Conservation (phyloP, 2,797 vertebrate genomes). For the Chiloscyllium punctatum region DNA sequence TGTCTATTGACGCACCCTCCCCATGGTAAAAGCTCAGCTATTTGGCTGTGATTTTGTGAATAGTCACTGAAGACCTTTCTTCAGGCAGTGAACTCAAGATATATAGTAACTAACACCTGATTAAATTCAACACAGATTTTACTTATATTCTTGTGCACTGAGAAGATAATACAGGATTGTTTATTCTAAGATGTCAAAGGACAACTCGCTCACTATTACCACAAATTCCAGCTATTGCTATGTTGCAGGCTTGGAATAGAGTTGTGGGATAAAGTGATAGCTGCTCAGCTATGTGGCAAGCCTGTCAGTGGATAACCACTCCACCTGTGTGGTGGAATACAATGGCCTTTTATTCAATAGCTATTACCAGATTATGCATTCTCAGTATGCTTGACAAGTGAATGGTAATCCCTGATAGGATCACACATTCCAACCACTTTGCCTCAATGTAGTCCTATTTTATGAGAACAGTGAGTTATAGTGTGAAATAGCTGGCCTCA, state of each 20-base stretch:
- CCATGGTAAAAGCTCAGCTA: no score
- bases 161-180: not conserved
- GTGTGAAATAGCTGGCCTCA: not conserved
- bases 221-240: not conserved
- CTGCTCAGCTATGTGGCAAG: not conserved
- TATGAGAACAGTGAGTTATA: not conserved
- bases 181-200: not conserved
- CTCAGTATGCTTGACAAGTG: not conserved
- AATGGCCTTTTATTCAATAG: slow-evolving; percentile 15
- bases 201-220: not conserved
- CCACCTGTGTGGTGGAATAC: not conserved
- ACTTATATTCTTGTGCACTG: not conserved
- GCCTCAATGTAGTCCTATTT: not conserved
- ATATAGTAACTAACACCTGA: not conserved
- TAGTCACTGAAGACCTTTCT: not conserved
- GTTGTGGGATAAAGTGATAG: slow-evolving; percentile 11
- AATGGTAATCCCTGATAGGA: not conserved
- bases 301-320: not conserved
- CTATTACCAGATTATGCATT: not conserved
- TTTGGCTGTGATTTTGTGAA: not conserved
- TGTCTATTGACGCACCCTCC: no score
- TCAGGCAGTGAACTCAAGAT: not conserved
- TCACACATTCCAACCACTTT: slow-evolving; percentile 9
- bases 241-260: not conserved
- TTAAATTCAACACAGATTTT: not conserved